Percentiles rank a stretch among this genome's conserved stretches.
Evolutionary conservation across 2,113 vertebrate genomes (phyloP).

Genomic region (Prunella himalayana): DNA sequence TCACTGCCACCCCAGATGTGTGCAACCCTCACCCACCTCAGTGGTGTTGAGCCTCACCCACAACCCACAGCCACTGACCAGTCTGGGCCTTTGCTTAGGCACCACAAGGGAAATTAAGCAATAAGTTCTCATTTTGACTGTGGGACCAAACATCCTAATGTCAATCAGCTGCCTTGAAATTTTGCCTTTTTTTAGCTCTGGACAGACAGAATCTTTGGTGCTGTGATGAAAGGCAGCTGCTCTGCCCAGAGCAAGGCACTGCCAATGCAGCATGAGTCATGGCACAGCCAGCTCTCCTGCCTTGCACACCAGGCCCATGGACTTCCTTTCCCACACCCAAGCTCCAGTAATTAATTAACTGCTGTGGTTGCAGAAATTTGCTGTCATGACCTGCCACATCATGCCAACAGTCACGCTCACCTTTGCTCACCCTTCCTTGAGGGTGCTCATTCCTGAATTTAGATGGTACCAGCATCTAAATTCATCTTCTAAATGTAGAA

Average conservation of each 20-base stretch:
- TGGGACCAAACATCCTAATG: background rate
- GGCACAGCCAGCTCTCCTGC: background rate
- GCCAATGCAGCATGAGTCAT: accelerated
- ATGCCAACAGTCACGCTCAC: background rate
- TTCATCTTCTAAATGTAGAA: background rate
- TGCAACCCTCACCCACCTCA: background rate
- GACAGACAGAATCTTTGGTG: background rate
- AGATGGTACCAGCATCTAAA: background rate
- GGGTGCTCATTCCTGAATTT: background rate
- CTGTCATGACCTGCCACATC: background rate
- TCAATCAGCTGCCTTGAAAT: background rate
- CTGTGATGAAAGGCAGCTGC: background rate
- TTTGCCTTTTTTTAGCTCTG: background rate
- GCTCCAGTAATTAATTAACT: background rate
- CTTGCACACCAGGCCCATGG: background rate
- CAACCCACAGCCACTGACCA: accelerated
- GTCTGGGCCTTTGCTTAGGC: accelerated
- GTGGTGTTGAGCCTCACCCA: background rate
- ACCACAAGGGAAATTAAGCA: background rate
- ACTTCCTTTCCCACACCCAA: background rate
- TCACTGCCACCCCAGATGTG: background rate
- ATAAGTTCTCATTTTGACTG: background rate
- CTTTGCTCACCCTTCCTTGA: background rate
- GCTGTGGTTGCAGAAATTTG: background rate
- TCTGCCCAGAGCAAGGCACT: background rate